A percentile compares a stretch with the other conserved stretches of the same genome.
phyloP scores from a whole-genome alignment of 2,797 vertebrate species.

The Danio jaintianensis region DNA sequence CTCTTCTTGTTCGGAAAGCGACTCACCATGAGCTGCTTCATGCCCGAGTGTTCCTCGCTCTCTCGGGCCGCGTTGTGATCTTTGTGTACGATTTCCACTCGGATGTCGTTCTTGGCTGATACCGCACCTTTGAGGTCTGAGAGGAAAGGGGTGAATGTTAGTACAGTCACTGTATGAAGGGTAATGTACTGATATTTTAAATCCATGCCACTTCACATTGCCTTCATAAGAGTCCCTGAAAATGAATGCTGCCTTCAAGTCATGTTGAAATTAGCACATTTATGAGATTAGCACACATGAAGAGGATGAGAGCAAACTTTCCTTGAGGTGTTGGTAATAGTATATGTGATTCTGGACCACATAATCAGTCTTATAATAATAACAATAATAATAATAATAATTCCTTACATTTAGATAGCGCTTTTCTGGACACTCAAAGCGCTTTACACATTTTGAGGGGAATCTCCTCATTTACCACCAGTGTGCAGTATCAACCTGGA shows the following conservation, averaged over 20 bases:
- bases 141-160: conserved; percentile 47
- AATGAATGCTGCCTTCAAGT: conserved; percentile 28
- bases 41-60: conserved; percentile 90
- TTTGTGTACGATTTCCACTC: conserved; percentile 97
- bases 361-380: too few species aligned
- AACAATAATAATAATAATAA: too few species aligned
- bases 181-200: not conserved
- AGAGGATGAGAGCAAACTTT: not conserved
- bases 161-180: not conserved
- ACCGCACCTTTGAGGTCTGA: conserved; percentile 96
- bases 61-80: conserved; percentile 91
- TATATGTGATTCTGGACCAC: too few species aligned
- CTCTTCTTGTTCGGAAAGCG: conserved; percentile 58
- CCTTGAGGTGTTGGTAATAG: not conserved
- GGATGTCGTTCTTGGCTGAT: conserved; percentile 96
- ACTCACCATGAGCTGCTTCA: conserved; percentile 98
- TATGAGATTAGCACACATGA: not conserved
- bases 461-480: too few species aligned
- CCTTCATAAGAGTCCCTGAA: not conserved
- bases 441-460: too few species aligned
- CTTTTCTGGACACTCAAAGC: too few species aligned
- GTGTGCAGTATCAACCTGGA: too few species aligned
- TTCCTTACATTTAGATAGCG: too few species aligned
- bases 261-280: not conserved
- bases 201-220: conserved; percentile 52